Base-by-base conservation (phyloP, 2,113 vertebrate species). In the Pongo pygmaeus region DNA sequence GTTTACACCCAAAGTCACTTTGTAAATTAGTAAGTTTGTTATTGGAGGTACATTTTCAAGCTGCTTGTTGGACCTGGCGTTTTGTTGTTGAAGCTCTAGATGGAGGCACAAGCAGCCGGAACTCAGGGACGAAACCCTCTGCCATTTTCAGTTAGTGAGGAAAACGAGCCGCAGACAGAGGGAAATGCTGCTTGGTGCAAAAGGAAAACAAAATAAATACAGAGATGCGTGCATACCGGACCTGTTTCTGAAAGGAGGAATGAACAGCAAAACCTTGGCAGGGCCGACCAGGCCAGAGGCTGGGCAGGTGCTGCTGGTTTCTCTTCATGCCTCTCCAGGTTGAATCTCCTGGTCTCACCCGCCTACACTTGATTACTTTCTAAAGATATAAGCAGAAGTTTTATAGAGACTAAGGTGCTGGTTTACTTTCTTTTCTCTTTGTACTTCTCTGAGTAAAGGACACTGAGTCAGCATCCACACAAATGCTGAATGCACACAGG, bases 401-500 rank as follows among this genome's bases (percentile, higher is more conserved):
- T 88, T 43, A 35, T 13, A 59, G 25, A 8, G 17, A 8, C 4
- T 46, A 11, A 13, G 35, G 12, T 9, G 30, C 5, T 3, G 2
- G 50, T 22, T 32, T 5, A 8, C 89, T 27, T 55, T 38, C 5
- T 9, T n/a, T 43, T 40, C 69, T 40, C 59, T 38, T 25, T 14
- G n/a, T 4, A 23, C n/a, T 32, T 55, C 46, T 55, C 74, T n/a
- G 72, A 57, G 32, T 27, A 9, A 20, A 72, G 5, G 18, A 55
- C 18, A 20, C 52, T 55, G 52, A 55, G 52, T 14, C 52, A 55
- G 52, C 6, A 55, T 20, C 52, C 52, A 17, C 52, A 55, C 52
- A 55, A 55, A 55, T 0, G 52, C 18, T 55, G 20, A 59, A 4
- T 12, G 59, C 9, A 61, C 1, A 1, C 3, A 0, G 23, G 27